These are phyloP conservation scores for Strongylocentrotus purpuratus DNA, from an alignment of 35 echinoderm and acorn worm genomes.

Conservation along the genomic window DNA sequence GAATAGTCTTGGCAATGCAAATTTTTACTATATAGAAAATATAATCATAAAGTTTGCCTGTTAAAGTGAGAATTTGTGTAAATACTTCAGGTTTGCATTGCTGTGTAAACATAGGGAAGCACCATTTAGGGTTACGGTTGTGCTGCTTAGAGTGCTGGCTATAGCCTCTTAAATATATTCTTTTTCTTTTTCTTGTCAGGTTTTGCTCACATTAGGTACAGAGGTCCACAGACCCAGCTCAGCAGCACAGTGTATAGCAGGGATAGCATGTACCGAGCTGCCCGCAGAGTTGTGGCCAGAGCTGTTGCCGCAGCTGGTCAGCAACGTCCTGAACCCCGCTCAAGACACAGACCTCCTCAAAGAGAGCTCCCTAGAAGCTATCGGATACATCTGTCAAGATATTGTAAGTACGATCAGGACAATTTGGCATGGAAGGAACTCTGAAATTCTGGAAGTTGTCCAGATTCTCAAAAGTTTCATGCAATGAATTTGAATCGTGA, in stretches of 20 bases:
- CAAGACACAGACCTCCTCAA: slow-evolving; percentile 61
- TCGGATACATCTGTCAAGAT: slow-evolving; percentile 99
- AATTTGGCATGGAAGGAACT: too few species aligned
- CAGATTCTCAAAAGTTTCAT: too few species aligned
- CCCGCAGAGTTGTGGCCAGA: slow-evolving; percentile 80
- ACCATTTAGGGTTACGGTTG: too few species aligned
- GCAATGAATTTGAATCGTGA: too few species aligned
- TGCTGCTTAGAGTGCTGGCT: too few species aligned
- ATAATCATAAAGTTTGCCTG: too few species aligned
- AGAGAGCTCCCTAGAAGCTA: slow-evolving; percentile 87
- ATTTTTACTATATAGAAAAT: too few species aligned
- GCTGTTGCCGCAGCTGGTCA: slow-evolving; percentile 67
- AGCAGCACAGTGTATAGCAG: slow-evolving; percentile 96
- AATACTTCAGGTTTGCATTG: too few species aligned
- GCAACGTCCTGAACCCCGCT: slow-evolving; percentile 62
- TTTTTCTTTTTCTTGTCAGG: slow-evolving; percentile 50
- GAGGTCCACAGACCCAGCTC: slow-evolving; percentile 77
- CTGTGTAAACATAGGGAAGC: too few species aligned
- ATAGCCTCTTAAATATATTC: background rate
- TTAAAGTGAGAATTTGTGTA: too few species aligned
- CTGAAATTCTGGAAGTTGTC: too few species aligned
- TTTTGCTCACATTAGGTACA: slow-evolving; percentile 87
- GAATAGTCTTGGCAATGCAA: too few species aligned
- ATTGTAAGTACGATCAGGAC: slow-evolving; percentile 67
- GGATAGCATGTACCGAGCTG: slow-evolving; percentile 91